Conservation (phyloP, 2,888 invertebrate species). For the Pogonocherus hispidulus region DNA sequence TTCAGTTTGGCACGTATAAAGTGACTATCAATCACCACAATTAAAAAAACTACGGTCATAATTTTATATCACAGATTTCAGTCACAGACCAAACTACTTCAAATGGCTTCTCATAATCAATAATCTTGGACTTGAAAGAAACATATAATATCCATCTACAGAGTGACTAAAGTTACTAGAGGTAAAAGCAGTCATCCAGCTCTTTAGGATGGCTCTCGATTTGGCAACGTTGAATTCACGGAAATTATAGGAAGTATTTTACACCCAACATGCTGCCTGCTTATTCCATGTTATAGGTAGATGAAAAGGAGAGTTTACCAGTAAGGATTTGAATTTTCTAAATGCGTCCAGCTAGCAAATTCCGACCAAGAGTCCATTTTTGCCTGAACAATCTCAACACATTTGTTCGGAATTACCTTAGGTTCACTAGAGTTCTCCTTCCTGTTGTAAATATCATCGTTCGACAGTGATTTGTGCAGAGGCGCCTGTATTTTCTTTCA, state of each 20-base stretch:
- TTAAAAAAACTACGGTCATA: constrained; percentile 47
- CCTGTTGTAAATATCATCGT: constrained; percentile 55
- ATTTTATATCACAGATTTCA: constrained; percentile 59
- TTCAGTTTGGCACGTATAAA: constrained; percentile 49
- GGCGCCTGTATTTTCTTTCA: constrained; percentile 64
- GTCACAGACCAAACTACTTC: constrained; percentile 55
- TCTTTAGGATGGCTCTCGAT: constrained; percentile 45
- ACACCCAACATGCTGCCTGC: constrained; percentile 44
- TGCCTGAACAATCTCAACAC: constrained; percentile 63
- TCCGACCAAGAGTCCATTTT: constrained; percentile 72
- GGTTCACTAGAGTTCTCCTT: constrained; percentile 32
- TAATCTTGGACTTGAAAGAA: constrained; percentile 38
- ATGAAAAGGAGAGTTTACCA: constrained; percentile 66
- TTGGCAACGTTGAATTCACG: constrained; percentile 61
- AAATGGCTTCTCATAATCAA: constrained; percentile 38
- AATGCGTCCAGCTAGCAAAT: constrained; percentile 74
- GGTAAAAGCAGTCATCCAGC: constrained; percentile 41
- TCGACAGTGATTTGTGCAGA: constrained; percentile 56
- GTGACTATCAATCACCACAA: constrained; percentile 43
- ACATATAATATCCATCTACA: constrained; percentile 23
- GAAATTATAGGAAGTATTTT: constrained; percentile 44
- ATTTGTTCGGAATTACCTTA: constrained; percentile 35
- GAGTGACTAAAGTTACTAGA: constrained; percentile 42
- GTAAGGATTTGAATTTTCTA: constrained; percentile 72
- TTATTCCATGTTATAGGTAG: constrained; percentile 16